A percentile compares a stretch with the other conserved stretches of the same genome.
These are phyloP conservation scores for Melolontha melolontha DNA, from an alignment of 2,888 invertebrate genomes.

Conservation along the genomic window DNA sequence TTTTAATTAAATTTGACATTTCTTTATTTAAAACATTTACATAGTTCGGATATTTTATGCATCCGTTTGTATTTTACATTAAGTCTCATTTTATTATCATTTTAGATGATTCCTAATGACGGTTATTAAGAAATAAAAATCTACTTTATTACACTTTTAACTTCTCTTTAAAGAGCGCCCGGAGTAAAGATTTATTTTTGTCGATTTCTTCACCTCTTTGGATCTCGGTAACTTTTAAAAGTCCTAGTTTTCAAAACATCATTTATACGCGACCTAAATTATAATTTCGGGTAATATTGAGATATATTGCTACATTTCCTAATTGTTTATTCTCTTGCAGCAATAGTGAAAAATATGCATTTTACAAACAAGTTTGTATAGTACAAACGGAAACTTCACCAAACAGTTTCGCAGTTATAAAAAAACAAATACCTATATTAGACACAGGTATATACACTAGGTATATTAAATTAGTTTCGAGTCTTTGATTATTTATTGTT, in stretches of 20 bases:
- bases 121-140: constrained; percentile 39
- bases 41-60: constrained; percentile 39
- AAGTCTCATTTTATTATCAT: constrained; percentile 25
- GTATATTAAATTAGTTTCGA: too few species aligned
- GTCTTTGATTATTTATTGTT: not conserved
- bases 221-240: constrained; percentile 6
- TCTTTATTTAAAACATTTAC: constrained; percentile 25
- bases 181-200: constrained; percentile 22
- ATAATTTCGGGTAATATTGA: not conserved
- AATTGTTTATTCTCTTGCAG: too few species aligned
- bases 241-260: constrained; percentile 1
- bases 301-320: too few species aligned
- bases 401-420: too few species aligned
- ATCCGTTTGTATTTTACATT: constrained; percentile 36
- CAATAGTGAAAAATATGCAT: too few species aligned
- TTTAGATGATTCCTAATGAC: constrained; percentile 29
- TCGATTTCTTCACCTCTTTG: constrained; percentile 29
- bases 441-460: too few species aligned
- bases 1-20: constrained; percentile 41
- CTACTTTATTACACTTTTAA: constrained; percentile 28
- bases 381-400: too few species aligned
- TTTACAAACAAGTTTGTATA: too few species aligned
- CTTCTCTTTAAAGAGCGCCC: constrained; percentile 17
- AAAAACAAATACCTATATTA: too few species aligned
- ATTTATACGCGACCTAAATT: constrained; percentile 11